Conservation (phyloP, 1,140 invertebrate genomes). For the Bombus huntii region DNA sequence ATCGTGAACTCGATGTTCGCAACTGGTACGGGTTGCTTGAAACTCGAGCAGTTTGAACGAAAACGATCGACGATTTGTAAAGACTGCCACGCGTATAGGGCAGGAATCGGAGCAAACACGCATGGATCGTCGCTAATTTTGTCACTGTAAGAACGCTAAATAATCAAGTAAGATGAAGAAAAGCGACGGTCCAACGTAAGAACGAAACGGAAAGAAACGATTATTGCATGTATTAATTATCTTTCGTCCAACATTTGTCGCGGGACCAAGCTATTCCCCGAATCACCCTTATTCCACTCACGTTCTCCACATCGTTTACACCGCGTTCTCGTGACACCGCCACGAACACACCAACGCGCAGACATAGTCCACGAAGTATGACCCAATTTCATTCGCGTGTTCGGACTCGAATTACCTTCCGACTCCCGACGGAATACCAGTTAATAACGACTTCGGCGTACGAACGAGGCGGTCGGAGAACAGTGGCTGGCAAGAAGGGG, state of each 20-base stretch:
- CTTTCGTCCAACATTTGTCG: neutral
- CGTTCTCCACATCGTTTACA: slow-evolving; percentile 58
- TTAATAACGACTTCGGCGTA: slow-evolving; percentile 65
- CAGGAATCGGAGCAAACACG: no score
- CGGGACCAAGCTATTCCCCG: neutral
- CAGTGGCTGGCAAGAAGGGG: neutral
- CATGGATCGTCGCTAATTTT: no score
- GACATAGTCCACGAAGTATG: slow-evolving; percentile 24
- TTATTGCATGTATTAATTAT: slow-evolving; percentile 23
- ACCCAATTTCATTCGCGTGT: slow-evolving; percentile 67
- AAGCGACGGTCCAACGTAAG: no score
- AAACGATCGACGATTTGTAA: neutral
- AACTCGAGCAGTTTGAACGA: neutral
- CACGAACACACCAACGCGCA: neutral
- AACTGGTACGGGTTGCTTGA: neutral
- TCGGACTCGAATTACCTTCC: slow-evolving; percentile 64
- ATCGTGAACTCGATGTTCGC: neutral
- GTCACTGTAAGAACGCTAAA: no score
- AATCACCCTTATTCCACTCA: slow-evolving; percentile 47
- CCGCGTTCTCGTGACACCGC: slow-evolving; percentile 20
- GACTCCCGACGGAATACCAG: slow-evolving; percentile 37
- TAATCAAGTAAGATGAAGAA: no score
- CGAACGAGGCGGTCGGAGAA: slow-evolving; percentile 6
- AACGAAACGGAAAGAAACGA: neutral
- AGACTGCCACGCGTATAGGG: no score